A percentile compares a stretch with the other conserved stretches of the same genome.
Conservation (phyloP, 2,797 vertebrate species). For the Myripristis murdjan region DNA sequence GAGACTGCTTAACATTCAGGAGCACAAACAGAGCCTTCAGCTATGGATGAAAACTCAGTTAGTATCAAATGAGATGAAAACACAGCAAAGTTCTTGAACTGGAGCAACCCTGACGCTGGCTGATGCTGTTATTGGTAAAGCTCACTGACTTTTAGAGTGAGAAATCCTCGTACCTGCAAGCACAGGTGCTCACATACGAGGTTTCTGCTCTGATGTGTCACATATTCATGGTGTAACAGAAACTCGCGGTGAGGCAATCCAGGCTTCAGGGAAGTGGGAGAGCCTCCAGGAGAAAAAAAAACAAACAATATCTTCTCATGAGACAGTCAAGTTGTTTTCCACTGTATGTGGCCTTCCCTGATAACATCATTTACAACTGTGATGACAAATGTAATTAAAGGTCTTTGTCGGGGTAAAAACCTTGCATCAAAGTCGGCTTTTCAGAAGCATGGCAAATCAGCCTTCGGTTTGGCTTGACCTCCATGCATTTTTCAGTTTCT, state of each 20-base stretch:
- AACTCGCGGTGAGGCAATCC: conserved; percentile 34
- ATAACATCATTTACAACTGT: not conserved
- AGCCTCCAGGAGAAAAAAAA: not conserved
- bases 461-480: too few relatives aligned
- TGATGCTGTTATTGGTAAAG: too few relatives aligned
- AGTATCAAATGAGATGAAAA: not conserved
- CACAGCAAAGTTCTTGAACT: not conserved
- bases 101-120: too few relatives aligned
- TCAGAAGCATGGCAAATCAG: too few relatives aligned
- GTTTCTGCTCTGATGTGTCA: conserved; percentile 1
- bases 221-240: conserved; percentile 25
- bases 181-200: not conserved
- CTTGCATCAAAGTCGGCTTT: too few relatives aligned
- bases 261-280: not conserved
- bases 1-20: conserved; percentile 19
- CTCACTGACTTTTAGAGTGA: not conserved
- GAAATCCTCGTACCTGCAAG: not conserved
- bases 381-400: not conserved
- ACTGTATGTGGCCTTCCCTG: not conserved
- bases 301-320: not conserved
- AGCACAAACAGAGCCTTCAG: conserved; percentile 11
- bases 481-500: too few relatives aligned
- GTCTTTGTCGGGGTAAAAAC: not conserved
- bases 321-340: not conserved
- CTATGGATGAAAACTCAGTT: not conserved